Conservation (phyloP, 2,113 vertebrate genomes). For the Laticauda laticaudata region DNA sequence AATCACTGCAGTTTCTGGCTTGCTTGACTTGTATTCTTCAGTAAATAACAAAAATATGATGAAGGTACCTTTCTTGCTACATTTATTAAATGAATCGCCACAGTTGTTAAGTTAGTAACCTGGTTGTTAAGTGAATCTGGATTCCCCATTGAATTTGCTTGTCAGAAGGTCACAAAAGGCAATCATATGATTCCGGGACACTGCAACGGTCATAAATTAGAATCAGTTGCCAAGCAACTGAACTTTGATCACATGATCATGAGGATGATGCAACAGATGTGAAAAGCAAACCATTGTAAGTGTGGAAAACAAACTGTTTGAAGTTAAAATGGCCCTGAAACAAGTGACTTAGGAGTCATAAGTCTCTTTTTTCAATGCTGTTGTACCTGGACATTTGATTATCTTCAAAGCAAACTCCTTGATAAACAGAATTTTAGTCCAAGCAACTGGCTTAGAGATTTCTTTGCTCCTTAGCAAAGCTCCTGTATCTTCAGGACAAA, state of each 20-base stretch:
- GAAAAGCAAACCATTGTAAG: background rate
- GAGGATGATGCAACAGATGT: background rate
- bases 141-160: background rate
- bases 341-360: background rate
- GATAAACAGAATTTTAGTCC: background rate
- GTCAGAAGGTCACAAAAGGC: background rate
- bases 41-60: background rate
- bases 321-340: background rate
- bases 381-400: background rate
- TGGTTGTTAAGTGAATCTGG: background rate
- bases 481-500: background rate
- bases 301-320: background rate
- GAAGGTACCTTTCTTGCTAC: background rate
- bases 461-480: background rate
- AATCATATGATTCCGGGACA: background rate
- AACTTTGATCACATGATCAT: background rate
- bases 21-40: background rate
- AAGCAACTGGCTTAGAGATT: background rate
- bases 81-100: no score
- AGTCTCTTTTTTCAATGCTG: background rate
- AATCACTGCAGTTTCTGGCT: background rate
- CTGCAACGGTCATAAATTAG: background rate
- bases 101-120: background rate
- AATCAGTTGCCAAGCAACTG: background rate
- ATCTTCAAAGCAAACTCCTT: background rate